phyloP scores from a whole-genome alignment of 2,888 invertebrate genomes.

The Phania funesta region DNA sequence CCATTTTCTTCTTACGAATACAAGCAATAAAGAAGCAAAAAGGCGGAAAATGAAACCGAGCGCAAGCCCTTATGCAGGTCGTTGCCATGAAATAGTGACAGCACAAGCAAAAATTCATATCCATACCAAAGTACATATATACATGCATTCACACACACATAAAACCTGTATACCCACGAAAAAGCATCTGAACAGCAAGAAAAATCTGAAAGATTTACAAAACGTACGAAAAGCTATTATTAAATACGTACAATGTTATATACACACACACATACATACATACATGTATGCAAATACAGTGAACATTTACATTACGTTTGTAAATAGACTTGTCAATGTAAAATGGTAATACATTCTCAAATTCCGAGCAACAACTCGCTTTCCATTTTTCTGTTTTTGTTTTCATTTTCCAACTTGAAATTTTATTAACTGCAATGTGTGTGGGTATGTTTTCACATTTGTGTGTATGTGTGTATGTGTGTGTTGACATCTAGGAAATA shows the following conservation, averaged over 20 bases:
- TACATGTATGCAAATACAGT: not conserved
- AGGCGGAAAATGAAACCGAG: conserved; percentile 70
- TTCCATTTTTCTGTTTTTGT: conserved; percentile 6
- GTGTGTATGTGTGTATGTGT: not conserved
- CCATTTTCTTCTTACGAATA: conserved; percentile 1
- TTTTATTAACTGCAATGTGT: conserved; percentile 24
- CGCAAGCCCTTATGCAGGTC: conserved; percentile 72
- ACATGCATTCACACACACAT: not conserved
- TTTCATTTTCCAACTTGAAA: conserved; percentile 22
- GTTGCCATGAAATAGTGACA: conserved; percentile 61
- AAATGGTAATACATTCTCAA: conserved; percentile 23
- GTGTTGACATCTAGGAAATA: not conserved
- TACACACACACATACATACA: not conserved
- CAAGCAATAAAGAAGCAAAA: conserved; percentile 39
- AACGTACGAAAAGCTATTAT: not conserved
- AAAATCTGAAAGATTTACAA: conserved; percentile 16
- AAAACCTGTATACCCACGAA: not conserved
- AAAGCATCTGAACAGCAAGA: not conserved
- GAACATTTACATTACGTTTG: not conserved
- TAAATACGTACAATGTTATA: not conserved
- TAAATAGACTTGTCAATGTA: not conserved
- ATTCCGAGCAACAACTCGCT: conserved; percentile 29
- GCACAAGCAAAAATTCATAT: conserved; percentile 13
- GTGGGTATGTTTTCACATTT: not conserved
- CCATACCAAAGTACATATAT: not conserved